phyloP scores from a whole-genome alignment of 2,797 vertebrate species.

The Tapera naevia region DNA sequence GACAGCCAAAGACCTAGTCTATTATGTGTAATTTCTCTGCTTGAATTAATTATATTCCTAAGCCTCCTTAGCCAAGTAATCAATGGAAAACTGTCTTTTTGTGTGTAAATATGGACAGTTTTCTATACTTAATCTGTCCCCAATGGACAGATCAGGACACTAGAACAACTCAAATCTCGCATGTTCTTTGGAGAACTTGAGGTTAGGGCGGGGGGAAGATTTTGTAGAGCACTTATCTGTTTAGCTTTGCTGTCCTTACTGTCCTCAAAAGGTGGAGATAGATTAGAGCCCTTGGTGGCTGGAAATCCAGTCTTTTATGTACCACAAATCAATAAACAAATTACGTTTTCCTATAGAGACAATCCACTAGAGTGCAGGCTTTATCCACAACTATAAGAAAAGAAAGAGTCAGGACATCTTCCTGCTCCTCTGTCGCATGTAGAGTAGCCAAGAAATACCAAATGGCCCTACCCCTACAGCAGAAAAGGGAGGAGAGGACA shows the following conservation, averaged over 20 bases:
- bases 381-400: not conserved
- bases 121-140: not conserved
- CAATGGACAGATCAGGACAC: not conserved
- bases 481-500: not conserved
- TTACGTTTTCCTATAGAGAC: not conserved
- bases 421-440: not conserved
- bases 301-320: not conserved
- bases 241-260: not conserved
- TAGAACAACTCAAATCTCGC: not conserved
- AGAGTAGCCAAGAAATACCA: not conserved
- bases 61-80: not conserved
- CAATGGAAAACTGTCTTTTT: not conserved
- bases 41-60: not conserved
- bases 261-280: not conserved
- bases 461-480: not conserved
- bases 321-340: not conserved
- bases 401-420: not conserved
- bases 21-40: not conserved
- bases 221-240: not conserved
- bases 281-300: not conserved
- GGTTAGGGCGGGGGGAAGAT: not conserved
- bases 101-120: not conserved
- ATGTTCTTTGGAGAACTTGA: not conserved
- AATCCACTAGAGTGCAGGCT: constrained; percentile 68
- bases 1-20: not conserved